Base-by-base conservation (phyloP, 2,888 invertebrate species). In the Napeogenes sylphis region DNA sequence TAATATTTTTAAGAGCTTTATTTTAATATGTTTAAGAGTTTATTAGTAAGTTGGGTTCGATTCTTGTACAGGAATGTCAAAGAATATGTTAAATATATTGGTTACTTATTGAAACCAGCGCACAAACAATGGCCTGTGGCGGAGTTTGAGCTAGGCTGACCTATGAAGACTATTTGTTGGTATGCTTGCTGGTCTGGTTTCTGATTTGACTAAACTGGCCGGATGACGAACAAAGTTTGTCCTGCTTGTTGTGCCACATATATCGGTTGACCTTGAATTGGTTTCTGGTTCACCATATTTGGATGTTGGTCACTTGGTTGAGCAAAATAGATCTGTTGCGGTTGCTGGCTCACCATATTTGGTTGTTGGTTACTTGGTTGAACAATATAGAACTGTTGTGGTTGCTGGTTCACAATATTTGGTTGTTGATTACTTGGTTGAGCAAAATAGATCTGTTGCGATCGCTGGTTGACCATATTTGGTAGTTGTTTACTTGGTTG, bases 61-160 rank as follows among this genome's bases (percentile, higher is more conserved):
- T 56, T 71, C 69, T 64, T 72, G 73, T 4, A 75, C 68, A 30
- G 77, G 75, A 33, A 76, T 66, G 51, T 74, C 70, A 35, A 73
- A 69, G 4, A 67, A 46, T 63, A 57, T 58, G n/a, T 21, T 2
- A 42, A 38, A 45, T 59, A 30, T 63, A 59, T 42, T 46, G 64
- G 32, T 58, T 56, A 55, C 65, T 71, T 56, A 76, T 10, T 14
- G 82, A 82, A 53, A 79, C 71, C 14, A 80, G 60, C 0, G 77
- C 72, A 62, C 75, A 78, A 2, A 79, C 58, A 33, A 54, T 68
- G 8, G 63, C 67, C 45, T 66, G 60, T 56, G 13, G 13, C 13
- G 38, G 56, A 21, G 21, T 47, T 63, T 61, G 58, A 64, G 38
- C 14, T 12, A 10, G 67, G 66, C 58, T 68, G 68, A 45, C 58